Conservation (phyloP, 2,113 vertebrate species). For the human region GRCh38 chr2:211797001-211797500, state of each 20-base stretch:
- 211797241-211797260: conserved; percentile 74
- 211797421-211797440: conserved; percentile 39
- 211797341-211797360: conserved; percentile 72
- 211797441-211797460: conserved; percentile 1
- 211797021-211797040: neutral
- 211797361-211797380: conserved; percentile 68
- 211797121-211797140: conserved; percentile 35
- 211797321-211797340: conserved; percentile 59
- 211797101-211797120: neutral
- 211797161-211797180: conserved; percentile 67
- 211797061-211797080: neutral
- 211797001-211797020: neutral
- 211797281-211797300: conserved; percentile 62
- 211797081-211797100: conserved; percentile 25
- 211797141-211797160: neutral
- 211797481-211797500: conserved; percentile 13
- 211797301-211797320: conserved; percentile 74
- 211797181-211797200: conserved; percentile 60
- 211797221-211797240: conserved; percentile 54
- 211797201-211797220: conserved; percentile 66
- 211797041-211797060: neutral
- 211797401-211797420: neutral
- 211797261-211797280: conserved; percentile 42
- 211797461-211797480: conserved; percentile 61
- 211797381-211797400: conserved; percentile 60